phyloP scores from a whole-genome alignment of 2,888 invertebrate genomes.

The Rhaphigaster nebulosa region DNA sequence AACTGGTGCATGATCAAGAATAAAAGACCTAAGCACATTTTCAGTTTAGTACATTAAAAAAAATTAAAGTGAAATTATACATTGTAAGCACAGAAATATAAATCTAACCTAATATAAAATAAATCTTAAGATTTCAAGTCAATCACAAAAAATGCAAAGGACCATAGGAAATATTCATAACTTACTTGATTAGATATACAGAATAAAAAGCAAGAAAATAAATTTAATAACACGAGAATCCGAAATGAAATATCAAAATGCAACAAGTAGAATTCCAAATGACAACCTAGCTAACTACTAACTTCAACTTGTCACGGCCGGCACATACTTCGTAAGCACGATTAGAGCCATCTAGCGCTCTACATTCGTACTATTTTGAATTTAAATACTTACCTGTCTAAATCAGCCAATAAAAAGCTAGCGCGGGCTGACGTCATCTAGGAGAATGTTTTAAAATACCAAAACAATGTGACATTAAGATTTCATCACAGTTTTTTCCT shows the following conservation, averaged over 20 bases:
- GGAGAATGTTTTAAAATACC: neutral
- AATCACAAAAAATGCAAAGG: neutral
- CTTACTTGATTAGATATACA: neutral
- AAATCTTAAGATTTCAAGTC: too few species aligned
- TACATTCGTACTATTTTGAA: neutral
- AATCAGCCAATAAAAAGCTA: neutral
- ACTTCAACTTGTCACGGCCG: constrained; percentile 12
- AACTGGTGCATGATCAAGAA: neutral
- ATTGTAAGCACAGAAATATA: neutral
- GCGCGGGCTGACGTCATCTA: neutral
- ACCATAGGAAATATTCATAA: neutral
- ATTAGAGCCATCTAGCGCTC: constrained; percentile 11
- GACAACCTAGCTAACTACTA: neutral
- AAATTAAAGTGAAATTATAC: neutral
- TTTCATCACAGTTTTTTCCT: too few species aligned
- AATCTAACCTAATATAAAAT: neutral
- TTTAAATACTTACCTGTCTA: neutral
- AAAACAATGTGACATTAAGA: too few species aligned
- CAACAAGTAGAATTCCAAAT: neutral
- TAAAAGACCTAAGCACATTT: neutral
- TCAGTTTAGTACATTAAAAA: neutral
- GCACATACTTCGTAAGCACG: neutral
- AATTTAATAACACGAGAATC: neutral
- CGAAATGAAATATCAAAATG: neutral
- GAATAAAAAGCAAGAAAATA: neutral